Percentiles rank a stretch among this genome's conserved stretches.
Conservation (phyloP, 2,797 vertebrate species). For the Cetoscarus ocellatus region DNA sequence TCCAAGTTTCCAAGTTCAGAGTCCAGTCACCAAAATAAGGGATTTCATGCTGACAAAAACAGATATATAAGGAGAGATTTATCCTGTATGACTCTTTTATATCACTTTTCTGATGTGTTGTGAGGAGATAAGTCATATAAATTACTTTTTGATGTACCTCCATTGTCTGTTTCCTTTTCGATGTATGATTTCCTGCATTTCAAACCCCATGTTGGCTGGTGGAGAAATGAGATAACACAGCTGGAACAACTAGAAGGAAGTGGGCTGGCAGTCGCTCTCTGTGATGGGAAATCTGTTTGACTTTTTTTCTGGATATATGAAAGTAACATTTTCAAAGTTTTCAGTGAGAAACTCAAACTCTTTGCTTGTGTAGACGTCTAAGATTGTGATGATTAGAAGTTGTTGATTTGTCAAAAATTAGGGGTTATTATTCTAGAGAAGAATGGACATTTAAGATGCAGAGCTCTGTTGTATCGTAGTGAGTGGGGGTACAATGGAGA, state of each 20-base stretch:
- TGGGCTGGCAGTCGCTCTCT: not conserved
- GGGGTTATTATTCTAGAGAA: too few species aligned
- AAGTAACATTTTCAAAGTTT: not conserved
- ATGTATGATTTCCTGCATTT: not conserved
- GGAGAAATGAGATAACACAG: not conserved
- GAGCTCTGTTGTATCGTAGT: too few species aligned
- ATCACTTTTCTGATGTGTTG: conserved; percentile 14
- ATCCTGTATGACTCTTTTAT: not conserved
- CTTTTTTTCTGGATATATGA: not conserved
- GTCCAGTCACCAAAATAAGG: conserved; percentile 28
- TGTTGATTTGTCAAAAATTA: too few species aligned
- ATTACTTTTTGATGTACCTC: conserved; percentile 7
- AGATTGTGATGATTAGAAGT: too few species aligned
- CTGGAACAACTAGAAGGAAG: not conserved
- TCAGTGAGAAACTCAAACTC: too few species aligned
- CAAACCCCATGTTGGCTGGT: too few species aligned
- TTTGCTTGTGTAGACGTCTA: too few species aligned
- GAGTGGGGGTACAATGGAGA: too few species aligned
- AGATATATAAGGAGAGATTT: conserved; percentile 4
- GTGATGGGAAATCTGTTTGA: not conserved
- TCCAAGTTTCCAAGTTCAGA: conserved; percentile 47
- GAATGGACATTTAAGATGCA: too few species aligned
- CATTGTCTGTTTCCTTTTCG: not conserved
- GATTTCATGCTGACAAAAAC: conserved; percentile 41
- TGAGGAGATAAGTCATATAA: not conserved